phyloP scores from a whole-genome alignment of 2,113 vertebrate genomes.

The Nothocercus nigrocapillus region DNA sequence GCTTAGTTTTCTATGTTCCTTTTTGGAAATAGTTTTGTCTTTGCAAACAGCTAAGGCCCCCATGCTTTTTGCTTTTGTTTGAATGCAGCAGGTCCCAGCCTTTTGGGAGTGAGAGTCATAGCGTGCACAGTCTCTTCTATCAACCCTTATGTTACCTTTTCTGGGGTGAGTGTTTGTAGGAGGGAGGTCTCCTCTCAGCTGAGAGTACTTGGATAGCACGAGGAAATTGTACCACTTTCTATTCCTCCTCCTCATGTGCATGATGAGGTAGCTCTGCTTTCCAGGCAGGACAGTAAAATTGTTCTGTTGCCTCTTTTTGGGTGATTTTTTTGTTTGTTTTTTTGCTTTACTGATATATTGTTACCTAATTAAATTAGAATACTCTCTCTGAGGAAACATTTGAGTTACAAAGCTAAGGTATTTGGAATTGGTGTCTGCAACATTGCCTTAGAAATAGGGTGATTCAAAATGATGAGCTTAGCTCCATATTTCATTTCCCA shows the following conservation, averaged over 20 bases:
- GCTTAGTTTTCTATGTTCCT: background rate
- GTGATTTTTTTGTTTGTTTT: too few relatives aligned
- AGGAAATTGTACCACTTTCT: background rate
- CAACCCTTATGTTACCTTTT: background rate
- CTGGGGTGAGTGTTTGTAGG: background rate
- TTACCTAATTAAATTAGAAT: background rate
- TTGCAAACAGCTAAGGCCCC: fast-evolving
- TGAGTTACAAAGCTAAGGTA: background rate
- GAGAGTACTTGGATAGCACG: too few relatives aligned
- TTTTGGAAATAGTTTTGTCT: background rate
- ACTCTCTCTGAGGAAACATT: background rate
- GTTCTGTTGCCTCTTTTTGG: background rate
- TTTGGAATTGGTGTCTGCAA: background rate
- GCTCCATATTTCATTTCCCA: background rate
- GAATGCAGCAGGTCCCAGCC: fast-evolving
- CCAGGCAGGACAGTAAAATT: fast-evolving
- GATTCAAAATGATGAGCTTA: background rate
- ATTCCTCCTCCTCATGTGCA: background rate
- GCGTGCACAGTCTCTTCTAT: fast-evolving
- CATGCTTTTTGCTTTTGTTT: fast-evolving
- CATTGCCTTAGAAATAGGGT: background rate
- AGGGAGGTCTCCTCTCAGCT: too few relatives aligned
- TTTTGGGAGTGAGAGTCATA: fast-evolving
- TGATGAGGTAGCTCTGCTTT: fast-evolving
- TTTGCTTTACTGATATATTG: background rate